Evolutionary conservation across 2,888 invertebrate species (phyloP).

Genomic region (Dryocosmus kuriphilus): DNA sequence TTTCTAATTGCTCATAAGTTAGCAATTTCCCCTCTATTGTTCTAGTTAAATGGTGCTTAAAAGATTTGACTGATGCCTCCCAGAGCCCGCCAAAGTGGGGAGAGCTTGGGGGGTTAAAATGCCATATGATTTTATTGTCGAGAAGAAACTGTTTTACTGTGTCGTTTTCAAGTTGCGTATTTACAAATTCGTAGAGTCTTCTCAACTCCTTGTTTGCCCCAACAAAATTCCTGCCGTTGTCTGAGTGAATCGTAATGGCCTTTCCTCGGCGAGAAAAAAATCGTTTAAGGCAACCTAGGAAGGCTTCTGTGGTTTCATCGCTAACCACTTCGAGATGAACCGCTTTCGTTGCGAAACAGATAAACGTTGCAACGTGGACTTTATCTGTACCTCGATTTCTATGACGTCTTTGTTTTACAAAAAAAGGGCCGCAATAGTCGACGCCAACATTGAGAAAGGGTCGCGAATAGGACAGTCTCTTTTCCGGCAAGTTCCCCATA

Average conservation of each 20-base stretch:
- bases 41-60: no score
- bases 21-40: no score
- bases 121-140: no score
- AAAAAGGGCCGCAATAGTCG: conserved; percentile 62
- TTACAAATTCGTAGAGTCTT: no score
- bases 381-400: conserved; percentile 46
- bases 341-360: conserved; percentile 66
- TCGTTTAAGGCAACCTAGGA: conserved; percentile 63
- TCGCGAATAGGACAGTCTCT: conserved; percentile 48
- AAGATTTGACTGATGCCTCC: no score
- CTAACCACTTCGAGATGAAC: conserved; percentile 66
- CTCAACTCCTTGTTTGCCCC: conserved; percentile 54
- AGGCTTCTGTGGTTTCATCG: conserved; percentile 61
- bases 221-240: conserved; percentile 67
- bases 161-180: no score
- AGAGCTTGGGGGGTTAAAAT: not conserved
- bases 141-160: no score
- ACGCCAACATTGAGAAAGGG: conserved; percentile 59
- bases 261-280: conserved; percentile 66
- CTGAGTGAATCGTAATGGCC: conserved; percentile 59
- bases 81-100: not conserved
- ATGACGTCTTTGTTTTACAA: conserved; percentile 55
- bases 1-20: no score
- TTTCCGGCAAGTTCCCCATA: not conserved
- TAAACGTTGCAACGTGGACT: conserved; percentile 55